These are phyloP conservation scores for Entelurus aequoreus DNA, from an alignment of 2,113 vertebrate species.

Conservation along the genomic window DNA sequence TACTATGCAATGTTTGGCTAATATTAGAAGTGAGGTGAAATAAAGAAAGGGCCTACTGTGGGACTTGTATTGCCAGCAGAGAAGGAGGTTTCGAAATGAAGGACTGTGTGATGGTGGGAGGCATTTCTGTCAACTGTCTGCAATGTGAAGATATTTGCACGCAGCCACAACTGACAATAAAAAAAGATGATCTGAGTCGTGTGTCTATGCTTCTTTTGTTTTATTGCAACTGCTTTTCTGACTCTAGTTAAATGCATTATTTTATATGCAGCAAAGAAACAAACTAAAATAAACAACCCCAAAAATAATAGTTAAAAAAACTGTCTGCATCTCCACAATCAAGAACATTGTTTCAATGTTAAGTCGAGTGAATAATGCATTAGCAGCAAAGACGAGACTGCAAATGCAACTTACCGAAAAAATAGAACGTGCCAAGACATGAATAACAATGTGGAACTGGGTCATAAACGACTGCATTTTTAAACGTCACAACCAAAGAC, in stretches of 20 bases:
- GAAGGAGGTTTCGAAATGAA: conserved; percentile 24
- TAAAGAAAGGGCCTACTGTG: conserved; percentile 31
- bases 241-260: not conserved
- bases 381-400: no score
- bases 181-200: conserved; percentile 11
- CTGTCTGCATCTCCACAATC: no score
- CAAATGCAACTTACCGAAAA: no score
- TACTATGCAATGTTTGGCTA: not conserved
- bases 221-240: conserved; percentile 15
- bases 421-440: conserved; percentile 1
- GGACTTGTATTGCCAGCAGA: conserved; percentile 14
- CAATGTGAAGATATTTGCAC: conserved; percentile 10
- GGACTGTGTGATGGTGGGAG: conserved; percentile 20
- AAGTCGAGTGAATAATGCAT: no score
- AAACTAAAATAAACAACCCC: not conserved
- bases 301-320: not conserved
- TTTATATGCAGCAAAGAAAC: not conserved
- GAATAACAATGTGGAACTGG: not conserved
- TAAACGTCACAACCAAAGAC: conserved; percentile 3
- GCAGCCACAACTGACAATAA: conserved; percentile 35
- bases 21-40: conserved; percentile 2
- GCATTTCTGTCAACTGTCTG: conserved; percentile 37
- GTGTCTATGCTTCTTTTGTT: conserved; percentile 24
- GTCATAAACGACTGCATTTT: conserved; percentile 17
- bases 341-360: no score